A percentile compares a stretch with the other conserved stretches of the same genome.
Conservation (phyloP, 2,797 vertebrate species). For the Vultur gryphus region DNA sequence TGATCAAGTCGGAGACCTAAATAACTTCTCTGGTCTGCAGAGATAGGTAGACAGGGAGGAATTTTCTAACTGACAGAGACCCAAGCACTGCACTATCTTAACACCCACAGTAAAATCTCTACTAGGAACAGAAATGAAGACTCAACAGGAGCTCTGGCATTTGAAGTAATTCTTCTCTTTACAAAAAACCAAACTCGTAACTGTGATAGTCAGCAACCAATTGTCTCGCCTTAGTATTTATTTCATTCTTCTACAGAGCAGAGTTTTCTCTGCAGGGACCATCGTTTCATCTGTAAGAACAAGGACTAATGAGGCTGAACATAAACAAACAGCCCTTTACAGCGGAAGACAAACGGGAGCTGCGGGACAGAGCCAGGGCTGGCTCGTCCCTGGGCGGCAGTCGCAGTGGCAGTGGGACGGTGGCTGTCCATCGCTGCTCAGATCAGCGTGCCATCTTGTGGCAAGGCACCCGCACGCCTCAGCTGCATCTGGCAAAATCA, state of each 20-base stretch:
- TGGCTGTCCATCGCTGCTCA: background rate
- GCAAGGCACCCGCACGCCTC: background rate
- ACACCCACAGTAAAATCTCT: background rate
- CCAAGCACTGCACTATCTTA: background rate
- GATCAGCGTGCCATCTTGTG: background rate
- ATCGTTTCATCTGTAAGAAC: background rate
- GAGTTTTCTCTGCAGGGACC: background rate
- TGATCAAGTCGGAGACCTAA: background rate
- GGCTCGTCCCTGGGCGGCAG: background rate
- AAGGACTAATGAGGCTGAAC: background rate
- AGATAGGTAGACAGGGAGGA: background rate
- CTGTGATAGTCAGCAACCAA: background rate
- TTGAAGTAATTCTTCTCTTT: background rate
- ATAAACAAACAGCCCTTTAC: background rate
- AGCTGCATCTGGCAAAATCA: background rate
- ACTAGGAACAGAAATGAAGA: background rate
- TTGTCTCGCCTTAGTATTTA: background rate
- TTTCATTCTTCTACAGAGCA: background rate
- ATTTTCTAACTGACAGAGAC: background rate
- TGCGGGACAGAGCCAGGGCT: background rate
- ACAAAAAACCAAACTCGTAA: background rate
- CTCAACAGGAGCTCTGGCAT: background rate
- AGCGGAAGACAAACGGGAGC: background rate
- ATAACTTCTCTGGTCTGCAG: background rate
- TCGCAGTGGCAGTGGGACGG: background rate